These are phyloP conservation scores for Scolanthus callimorphus DNA, from an alignment of 92 coral and sea anemone species.

Conservation along the genomic window DNA sequence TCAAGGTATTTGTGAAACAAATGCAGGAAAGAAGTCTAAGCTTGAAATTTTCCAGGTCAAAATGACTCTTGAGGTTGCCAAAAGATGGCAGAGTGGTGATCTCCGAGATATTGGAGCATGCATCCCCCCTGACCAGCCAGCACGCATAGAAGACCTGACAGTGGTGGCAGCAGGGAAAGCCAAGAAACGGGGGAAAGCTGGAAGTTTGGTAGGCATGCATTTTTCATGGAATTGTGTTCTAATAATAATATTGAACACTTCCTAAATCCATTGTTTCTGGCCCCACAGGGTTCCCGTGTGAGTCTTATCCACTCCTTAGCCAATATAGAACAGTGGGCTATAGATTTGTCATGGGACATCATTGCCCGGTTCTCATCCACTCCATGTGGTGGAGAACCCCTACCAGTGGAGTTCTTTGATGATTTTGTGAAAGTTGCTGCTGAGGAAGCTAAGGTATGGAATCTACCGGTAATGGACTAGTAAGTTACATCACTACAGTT, in stretches of 20 bases:
- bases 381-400: neutral
- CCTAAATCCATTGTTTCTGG: neutral
- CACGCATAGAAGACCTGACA: conserved; percentile 2
- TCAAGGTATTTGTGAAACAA: too few relatives aligned
- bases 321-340: conserved; percentile 28
- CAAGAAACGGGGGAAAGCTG: conserved; percentile 19
- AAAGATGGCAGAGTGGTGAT: conserved; percentile 19
- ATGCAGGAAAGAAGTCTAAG: too few relatives aligned
- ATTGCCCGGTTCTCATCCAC: conserved; percentile 21
- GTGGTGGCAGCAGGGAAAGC: conserved; percentile 19
- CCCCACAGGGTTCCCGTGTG: conserved; percentile 12
- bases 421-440: conserved; percentile 23
- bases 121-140: conserved; percentile 14
- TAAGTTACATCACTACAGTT: too few relatives aligned
- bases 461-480: neutral
- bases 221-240: too few relatives aligned
- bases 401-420: conserved; percentile 14
- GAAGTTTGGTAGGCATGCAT: conserved; percentile 20
- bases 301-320: conserved; percentile 23
- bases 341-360: conserved; percentile 27
- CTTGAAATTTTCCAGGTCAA: conserved; percentile 12
- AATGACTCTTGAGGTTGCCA: conserved; percentile 8
- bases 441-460: conserved; percentile 23
- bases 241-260: neutral
- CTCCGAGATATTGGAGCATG: conserved; percentile 10